Evolutionary conservation across 2,888 invertebrate genomes (phyloP).

Genomic region (Odontomyia ornata): DNA sequence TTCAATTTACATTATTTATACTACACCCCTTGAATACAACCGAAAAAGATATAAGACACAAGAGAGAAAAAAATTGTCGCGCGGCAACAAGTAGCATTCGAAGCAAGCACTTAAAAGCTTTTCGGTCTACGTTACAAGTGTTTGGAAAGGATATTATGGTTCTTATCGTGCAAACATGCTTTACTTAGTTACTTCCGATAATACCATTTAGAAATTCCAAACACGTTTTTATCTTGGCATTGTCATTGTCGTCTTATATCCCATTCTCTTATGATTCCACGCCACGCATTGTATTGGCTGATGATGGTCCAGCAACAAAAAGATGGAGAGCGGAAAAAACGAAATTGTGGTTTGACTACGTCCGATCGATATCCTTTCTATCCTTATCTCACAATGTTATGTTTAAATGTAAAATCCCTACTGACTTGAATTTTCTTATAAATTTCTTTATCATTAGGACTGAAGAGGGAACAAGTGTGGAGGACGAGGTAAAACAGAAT

Average conservation of each 20-base stretch:
- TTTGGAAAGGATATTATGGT: constrained; percentile 19
- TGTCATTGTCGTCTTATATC: constrained; percentile 6
- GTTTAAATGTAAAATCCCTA: too few relatives aligned
- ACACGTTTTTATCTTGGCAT: constrained; percentile 15
- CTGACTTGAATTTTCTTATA: too few relatives aligned
- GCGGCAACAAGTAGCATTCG: constrained; percentile 8
- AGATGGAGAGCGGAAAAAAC: neutral
- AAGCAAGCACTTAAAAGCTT: neutral
- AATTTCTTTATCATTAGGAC: too few relatives aligned
- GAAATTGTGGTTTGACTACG: neutral
- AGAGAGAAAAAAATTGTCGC: neutral
- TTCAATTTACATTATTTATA: constrained; percentile 7
- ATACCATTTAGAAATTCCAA: constrained; percentile 12
- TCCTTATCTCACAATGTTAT: too few relatives aligned
- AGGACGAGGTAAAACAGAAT: too few relatives aligned
- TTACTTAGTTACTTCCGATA: neutral
- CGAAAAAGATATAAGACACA: neutral
- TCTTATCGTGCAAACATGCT: constrained; percentile 4
- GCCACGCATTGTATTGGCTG: neutral
- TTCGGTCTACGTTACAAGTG: neutral
- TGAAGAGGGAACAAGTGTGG: too few relatives aligned
- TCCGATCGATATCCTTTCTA: too few relatives aligned
- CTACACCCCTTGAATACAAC: neutral
- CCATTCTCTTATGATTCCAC: neutral
- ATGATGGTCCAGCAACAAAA: neutral